Percentiles rank a stretch among this genome's conserved stretches.
These are phyloP conservation scores for Melanerpes formicivorus DNA, from an alignment of 2,113 vertebrate genomes.

Conservation along the genomic window DNA sequence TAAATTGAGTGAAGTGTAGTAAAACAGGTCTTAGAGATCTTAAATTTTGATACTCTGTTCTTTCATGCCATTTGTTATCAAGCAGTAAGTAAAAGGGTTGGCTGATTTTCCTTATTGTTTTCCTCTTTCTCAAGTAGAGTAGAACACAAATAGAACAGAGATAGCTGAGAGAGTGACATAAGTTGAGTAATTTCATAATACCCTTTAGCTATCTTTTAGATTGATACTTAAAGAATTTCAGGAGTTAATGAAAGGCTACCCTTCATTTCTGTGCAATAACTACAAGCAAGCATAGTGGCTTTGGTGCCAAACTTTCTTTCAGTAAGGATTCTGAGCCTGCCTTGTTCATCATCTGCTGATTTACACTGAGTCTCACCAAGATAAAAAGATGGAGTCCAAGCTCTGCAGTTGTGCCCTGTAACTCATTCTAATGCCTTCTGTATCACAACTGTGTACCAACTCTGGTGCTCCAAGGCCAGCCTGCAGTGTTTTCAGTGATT, in stretches of 20 bases:
- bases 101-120: not conserved
- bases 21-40: not conserved
- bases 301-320: not conserved
- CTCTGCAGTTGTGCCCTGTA: not conserved
- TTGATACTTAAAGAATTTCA: not conserved
- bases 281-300: not conserved
- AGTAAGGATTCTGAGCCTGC: not conserved
- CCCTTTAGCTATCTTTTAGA: not conserved
- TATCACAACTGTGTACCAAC: not conserved
- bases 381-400: not conserved
- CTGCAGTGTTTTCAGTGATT: not conserved
- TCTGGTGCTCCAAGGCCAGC: not conserved
- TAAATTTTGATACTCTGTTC: not conserved
- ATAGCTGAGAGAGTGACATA: not conserved
- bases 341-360: not conserved
- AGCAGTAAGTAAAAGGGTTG: not conserved
- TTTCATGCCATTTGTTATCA: not conserved
- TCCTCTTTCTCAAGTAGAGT: not conserved
- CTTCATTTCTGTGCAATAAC: not conserved
- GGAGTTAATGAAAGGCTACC: not conserved
- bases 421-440: not conserved
- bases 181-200: not conserved
- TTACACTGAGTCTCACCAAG: not conserved
- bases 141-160: not conserved
- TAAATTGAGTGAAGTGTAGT: not conserved